Base-by-base conservation (phyloP, 2,113 vertebrate species). In the Sakesphorus luctuosus region DNA sequence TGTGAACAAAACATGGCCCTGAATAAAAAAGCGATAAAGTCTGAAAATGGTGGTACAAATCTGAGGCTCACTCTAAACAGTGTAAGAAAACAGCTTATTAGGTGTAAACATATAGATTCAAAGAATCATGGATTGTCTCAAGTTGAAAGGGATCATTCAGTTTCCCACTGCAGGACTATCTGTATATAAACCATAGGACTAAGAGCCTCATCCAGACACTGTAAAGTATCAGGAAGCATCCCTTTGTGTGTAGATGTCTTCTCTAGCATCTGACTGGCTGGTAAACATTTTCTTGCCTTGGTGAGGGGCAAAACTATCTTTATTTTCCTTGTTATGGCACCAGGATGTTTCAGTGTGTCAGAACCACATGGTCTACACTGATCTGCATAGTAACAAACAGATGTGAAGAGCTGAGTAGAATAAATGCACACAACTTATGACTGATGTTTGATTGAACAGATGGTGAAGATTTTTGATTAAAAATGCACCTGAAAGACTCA, bases 371-470 rank as follows among this genome's bases (percentile, higher is more conserved):
- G 9, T 33, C 52, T 66, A 35, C 25, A 21, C 9, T 14, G 9
- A 38, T 33, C 33, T 66, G 20, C 15, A 24, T 35, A 43, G 47
- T 84, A 91, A 61, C 25, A 58, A 71, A 55, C 8, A 46, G 33
- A 49, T 55, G 35, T 0, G 2, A 89, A 85, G 16, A 56, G 7
- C 35, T 52, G 59, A n/a, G 25, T 25, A 56, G 40, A 63, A 40
- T 28, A 56, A 25, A 53, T 15, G 1, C 33, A 59, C 35, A 61
- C 3, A 71, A 31, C n/a, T 40, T 0, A 0, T 53, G 79, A 29
- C 12, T 69, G 14, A 26, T 44, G 35, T 66, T 29, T 29, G 61
- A 40, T 56, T 38, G 62, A 84, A 26, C 17, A 44, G 38, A 38
- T 38, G 11, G 26, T 66, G 46, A n/a, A 68, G 59, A 73, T 56